These are phyloP conservation scores for Accipiter virgatus DNA, from an alignment of 2,113 vertebrate species.

Conservation along the genomic window DNA sequence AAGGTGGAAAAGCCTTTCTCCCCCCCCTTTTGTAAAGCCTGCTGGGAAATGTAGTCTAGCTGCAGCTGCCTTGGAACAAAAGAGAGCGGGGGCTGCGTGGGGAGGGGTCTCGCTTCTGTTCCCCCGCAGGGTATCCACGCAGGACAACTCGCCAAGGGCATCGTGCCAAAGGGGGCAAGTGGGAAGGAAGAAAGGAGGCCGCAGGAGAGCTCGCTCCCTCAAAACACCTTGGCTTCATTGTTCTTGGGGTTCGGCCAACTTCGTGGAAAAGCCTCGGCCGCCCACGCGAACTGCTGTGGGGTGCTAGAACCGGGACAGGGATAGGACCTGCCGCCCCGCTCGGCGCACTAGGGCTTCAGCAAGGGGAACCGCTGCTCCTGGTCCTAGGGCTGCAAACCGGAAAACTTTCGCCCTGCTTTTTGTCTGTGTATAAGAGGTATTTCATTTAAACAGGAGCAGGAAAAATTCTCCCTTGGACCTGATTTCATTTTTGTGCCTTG, in stretches of 20 bases:
- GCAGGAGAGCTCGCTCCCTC: accelerated
- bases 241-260: neutral
- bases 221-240: neutral
- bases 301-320: neutral
- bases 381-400: neutral
- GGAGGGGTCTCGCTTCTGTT: neutral
- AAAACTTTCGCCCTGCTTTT: neutral
- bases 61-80: conserved; percentile 23
- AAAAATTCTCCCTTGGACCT: neutral
- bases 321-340: accelerated
- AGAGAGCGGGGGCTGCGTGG: neutral
- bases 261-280: accelerated
- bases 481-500: neutral
- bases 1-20: neutral
- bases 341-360: accelerated
- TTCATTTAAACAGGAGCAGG: neutral
- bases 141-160: neutral
- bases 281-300: accelerated
- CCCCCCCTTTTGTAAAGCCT: neutral
- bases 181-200: no score
- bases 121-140: neutral
- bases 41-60: conserved; percentile 40
- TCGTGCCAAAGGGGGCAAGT: accelerated
- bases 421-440: accelerated
- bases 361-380: neutral